Conservation (phyloP, 2,113 vertebrate genomes). For the Hippocampus guttulatus region DNA sequence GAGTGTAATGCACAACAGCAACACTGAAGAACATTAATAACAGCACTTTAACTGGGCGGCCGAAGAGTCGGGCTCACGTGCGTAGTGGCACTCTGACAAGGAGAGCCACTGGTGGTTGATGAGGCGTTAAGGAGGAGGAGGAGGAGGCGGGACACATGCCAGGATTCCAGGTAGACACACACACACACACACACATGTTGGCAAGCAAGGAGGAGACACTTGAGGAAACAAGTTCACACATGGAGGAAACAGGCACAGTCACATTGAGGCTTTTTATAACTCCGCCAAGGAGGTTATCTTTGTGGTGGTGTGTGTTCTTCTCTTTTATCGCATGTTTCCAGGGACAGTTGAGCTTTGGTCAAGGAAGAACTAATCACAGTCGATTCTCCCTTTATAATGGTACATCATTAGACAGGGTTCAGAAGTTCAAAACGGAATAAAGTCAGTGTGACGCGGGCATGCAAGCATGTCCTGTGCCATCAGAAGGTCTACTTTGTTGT, state of each 20-base stretch:
- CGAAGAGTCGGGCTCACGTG: not conserved
- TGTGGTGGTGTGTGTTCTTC: not conserved
- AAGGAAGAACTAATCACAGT: not conserved
- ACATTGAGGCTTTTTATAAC: not conserved
- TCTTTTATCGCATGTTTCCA: not conserved
- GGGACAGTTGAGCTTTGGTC: not conserved
- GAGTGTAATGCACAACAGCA: conserved; percentile 2
- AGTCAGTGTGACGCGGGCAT: no score
- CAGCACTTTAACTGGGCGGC: conserved; percentile 1
- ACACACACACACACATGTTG: not conserved
- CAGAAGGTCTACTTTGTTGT: no score
- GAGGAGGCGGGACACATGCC: conserved; percentile 4
- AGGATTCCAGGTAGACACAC: conserved; percentile 4
- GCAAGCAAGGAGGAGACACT: conserved; percentile 1
- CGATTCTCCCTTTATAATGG: not conserved
- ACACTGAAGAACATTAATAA: conserved; percentile 12
- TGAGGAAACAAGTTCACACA: conserved; percentile 2
- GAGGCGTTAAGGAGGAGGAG: conserved; percentile 2
- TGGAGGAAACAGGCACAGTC: not conserved
- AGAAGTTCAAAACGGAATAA: no score
- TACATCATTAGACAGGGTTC: no score
- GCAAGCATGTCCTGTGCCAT: no score
- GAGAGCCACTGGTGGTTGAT: conserved; percentile 5
- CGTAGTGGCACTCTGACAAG: conserved; percentile 2
- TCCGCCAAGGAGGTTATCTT: not conserved